phyloP scores from a whole-genome alignment of 2,888 invertebrate species.

The Pheosia gnoma region DNA sequence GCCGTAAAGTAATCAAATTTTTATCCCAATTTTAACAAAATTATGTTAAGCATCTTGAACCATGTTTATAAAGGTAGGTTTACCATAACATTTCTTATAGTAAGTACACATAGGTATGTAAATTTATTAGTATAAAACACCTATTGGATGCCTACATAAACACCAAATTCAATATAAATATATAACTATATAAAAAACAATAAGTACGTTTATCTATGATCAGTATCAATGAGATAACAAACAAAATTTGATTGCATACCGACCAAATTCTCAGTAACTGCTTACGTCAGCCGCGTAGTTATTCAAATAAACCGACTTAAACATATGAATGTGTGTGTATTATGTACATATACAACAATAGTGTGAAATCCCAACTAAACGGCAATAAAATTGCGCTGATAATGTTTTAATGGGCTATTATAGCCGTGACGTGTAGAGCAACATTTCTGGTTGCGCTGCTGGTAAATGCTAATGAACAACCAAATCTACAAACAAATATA shows the following conservation, averaged over 20 bases:
- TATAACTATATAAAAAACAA: not conserved
- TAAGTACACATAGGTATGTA: too few species aligned
- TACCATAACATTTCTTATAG: too few species aligned
- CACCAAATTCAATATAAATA: not conserved
- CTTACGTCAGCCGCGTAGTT: slow-evolving; percentile 17
- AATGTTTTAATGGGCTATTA: not conserved
- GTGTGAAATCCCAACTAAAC: slow-evolving; percentile 6
- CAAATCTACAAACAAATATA: too few species aligned
- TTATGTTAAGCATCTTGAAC: too few species aligned
- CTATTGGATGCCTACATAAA: not conserved
- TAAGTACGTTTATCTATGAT: slow-evolving; percentile 11
- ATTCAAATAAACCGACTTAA: slow-evolving; percentile 16
- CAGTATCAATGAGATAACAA: slow-evolving; percentile 27
- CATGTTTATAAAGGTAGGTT: too few species aligned
- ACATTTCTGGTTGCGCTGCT: too few species aligned
- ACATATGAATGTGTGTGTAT: not conserved
- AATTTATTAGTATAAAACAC: too few species aligned
- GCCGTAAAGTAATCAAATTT: too few species aligned
- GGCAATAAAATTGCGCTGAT: slow-evolving; percentile 4
- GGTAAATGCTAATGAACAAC: too few species aligned
- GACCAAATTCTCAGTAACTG: slow-evolving; percentile 25
- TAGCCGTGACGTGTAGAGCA: not conserved
- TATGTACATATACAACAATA: not conserved
- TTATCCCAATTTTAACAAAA: too few species aligned
- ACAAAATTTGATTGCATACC: slow-evolving; percentile 25